Base-by-base conservation (phyloP, 2,797 vertebrate species). In the Tarsius wallacei region DNA sequence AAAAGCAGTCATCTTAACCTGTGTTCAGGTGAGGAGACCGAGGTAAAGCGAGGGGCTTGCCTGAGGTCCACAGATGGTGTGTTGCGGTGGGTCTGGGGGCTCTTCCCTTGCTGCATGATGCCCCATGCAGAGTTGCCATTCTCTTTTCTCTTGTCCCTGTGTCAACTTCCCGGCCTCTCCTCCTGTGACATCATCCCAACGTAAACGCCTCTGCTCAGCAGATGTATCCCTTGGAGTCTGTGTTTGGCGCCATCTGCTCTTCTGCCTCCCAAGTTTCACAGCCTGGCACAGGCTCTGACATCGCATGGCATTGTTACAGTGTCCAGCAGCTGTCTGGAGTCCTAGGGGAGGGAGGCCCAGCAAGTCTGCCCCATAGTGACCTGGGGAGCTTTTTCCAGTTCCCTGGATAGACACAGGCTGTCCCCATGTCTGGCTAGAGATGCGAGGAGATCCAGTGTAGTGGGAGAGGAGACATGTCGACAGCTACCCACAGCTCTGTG, bases 21-120 rank as follows among this genome's bases (percentile, higher is more conserved):
- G 0, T 11, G 33, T 59, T 86, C 63, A 28, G n/a, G 22, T 6
- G 70, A 82, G 26, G 70, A 33, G 36, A 22, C 11, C 14, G 0
- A 19, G 7, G 12, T 6, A 66, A 91, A 1, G 53, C 36, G 28
- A 8, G 21, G 26, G 42, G 59, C 55, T 59, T 21, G 26, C 15
- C 47, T 24, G 1, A 4, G 0, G 33, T 13, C 61, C 11, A 0
- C 0, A 4, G 1, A 21, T 2, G 9, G 0, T 0, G 13, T 6
- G 1, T 15, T 0, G 2, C 0, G 9, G 36, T 19, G 8, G 4
- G 31, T 7, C 53, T 36, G 22, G 14, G 7, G 15, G 12, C 49
- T 66, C 42, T 55, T 1, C 0, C 1, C 42, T 61, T 13, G 10
- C n/a, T 22, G 7, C 19, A 8, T 0, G 57, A 70, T 4, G 74